phyloP scores from a whole-genome alignment of 53 echinoderm and acorn worm species.

The Echinometra lucunter region DNA sequence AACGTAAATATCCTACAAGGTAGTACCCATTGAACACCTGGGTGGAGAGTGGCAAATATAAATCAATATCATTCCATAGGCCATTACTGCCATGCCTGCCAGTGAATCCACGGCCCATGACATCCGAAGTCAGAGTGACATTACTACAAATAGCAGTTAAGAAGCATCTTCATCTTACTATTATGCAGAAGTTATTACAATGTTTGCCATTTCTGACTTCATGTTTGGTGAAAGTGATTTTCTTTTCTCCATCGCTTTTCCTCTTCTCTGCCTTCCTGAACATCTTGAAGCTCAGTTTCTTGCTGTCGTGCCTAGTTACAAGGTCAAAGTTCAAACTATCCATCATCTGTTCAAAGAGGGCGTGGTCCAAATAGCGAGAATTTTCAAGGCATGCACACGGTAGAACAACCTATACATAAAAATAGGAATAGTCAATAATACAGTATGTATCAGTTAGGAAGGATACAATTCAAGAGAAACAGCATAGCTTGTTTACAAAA shows the following conservation, averaged over 20 bases:
- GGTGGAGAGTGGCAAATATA: too few relatives aligned
- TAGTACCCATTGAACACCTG: too few relatives aligned
- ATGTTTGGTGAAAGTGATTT: constrained; percentile 42
- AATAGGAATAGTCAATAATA: too few relatives aligned
- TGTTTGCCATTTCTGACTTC: constrained; percentile 79
- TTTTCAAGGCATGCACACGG: constrained; percentile 91
- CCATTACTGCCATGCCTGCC: too few relatives aligned
- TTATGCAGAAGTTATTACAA: constrained; percentile 92
- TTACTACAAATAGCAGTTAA: too few relatives aligned
- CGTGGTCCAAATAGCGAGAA: constrained; percentile 83
- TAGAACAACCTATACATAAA: constrained; percentile 77
- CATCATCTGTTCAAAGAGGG: constrained; percentile 80
- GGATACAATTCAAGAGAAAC: too few relatives aligned
- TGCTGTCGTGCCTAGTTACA: constrained; percentile 78
- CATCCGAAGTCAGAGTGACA: too few relatives aligned
- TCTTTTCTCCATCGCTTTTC: constrained; percentile 24
- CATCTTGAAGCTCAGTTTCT: constrained; percentile 89
- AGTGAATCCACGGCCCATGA: too few relatives aligned
- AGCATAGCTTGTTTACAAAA: too few relatives aligned
- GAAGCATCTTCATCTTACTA: constrained; percentile 15
- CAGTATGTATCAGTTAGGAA: too few relatives aligned
- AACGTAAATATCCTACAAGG: too few relatives aligned
- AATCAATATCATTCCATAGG: too few relatives aligned
- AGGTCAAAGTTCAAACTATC: constrained; percentile 80
- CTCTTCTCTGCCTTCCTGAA: constrained; percentile 66